These are phyloP conservation scores for Bubo scandiacus DNA, from an alignment of 2,113 vertebrate species.

Conservation along the genomic window DNA sequence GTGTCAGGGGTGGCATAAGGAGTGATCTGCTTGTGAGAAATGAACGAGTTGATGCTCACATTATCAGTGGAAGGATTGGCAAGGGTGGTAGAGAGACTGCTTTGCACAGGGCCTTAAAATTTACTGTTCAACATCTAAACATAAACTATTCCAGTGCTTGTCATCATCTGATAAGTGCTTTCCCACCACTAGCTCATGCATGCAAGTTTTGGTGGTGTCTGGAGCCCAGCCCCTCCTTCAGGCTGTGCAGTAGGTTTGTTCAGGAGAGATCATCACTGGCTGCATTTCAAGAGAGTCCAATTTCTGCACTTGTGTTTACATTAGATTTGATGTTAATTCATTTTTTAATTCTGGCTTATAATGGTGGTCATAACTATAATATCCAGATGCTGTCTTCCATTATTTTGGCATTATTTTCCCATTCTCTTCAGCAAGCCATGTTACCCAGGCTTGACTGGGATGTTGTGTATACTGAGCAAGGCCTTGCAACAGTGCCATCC, in stretches of 20 bases:
- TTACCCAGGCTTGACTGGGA: background rate
- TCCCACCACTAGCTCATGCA: background rate
- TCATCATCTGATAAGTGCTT: background rate
- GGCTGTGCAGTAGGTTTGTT: background rate
- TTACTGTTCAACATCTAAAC: background rate
- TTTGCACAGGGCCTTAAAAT: background rate
- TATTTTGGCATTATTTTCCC: background rate
- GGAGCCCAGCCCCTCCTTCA: background rate
- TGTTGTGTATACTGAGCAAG: background rate
- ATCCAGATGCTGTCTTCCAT: background rate
- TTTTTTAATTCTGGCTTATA: background rate
- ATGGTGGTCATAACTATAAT: background rate
- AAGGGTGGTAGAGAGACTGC: background rate
- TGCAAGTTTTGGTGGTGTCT: background rate
- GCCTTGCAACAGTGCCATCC: background rate
- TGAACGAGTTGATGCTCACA: accelerated
- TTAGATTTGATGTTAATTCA: too few relatives aligned
- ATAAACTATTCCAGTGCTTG: background rate
- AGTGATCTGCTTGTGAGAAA: background rate
- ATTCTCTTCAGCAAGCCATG: background rate
- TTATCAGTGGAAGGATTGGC: accelerated
- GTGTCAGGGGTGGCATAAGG: background rate
- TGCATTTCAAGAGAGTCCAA: background rate
- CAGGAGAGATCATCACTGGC: background rate
- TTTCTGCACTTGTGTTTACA: background rate